Evolutionary conservation across 1,140 invertebrate genomes (phyloP).

Genomic region (Brachionus calyciflorus): DNA sequence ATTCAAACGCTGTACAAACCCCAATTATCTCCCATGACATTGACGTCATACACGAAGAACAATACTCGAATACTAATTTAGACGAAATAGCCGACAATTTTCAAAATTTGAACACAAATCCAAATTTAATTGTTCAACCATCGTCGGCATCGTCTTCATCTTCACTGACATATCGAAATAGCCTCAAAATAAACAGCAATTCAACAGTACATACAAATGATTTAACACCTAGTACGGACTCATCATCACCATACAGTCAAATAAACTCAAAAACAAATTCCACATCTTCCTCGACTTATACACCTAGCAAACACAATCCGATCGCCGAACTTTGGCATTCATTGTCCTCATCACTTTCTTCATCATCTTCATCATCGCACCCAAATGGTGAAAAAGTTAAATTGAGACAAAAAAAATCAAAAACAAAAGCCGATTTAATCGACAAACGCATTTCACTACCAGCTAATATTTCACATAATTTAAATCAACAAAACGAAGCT

Average conservation of each 20-base stretch:
- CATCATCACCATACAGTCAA: conserved; percentile 7
- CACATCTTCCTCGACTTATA: not conserved
- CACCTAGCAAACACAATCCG: not conserved
- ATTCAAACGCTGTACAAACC: not conserved
- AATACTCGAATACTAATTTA: not conserved
- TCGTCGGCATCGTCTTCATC: not conserved
- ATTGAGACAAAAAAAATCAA: conserved; percentile 28
- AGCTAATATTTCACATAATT: not conserved
- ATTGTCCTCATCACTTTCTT: not conserved
- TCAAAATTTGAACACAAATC: not conserved
- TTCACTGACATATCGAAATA: not conserved
- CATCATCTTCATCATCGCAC: not conserved
- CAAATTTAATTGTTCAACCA: not conserved
- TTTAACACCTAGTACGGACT: conserved; percentile 12
- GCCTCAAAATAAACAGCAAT: conserved; percentile 10
- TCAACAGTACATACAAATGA: conserved; percentile 14
- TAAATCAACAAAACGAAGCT: not conserved
- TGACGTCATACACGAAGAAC: conserved; percentile 29
- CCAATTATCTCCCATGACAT: not conserved
- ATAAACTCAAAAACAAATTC: conserved; percentile 8
- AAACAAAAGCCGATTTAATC: not conserved
- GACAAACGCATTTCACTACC: conserved; percentile 22
- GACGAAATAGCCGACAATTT: conserved; percentile 12
- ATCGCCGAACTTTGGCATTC: conserved; percentile 12
- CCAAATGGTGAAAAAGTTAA: not conserved